These are phyloP conservation scores for Calliopsis andreniformis DNA, from an alignment of 1,140 invertebrate genomes.

Conservation along the genomic window DNA sequence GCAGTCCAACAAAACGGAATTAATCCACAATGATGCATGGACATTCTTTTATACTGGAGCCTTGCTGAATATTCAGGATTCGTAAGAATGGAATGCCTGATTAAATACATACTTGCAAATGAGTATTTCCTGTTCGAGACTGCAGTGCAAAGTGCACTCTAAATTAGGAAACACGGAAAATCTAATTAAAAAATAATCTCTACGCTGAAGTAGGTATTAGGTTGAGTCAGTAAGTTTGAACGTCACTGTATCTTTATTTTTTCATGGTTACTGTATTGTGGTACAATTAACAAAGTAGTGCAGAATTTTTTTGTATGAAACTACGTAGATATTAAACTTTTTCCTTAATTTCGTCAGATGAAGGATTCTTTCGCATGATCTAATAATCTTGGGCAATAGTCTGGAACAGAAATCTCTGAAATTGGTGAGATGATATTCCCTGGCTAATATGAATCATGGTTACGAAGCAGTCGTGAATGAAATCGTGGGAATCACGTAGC, in stretches of 20 bases:
- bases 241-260: too few species aligned
- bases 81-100: neutral
- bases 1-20: neutral
- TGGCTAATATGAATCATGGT: neutral
- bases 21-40: neutral
- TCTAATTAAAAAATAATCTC: neutral
- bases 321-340: too few species aligned
- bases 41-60: neutral
- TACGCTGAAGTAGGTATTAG: neutral
- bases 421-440: too few species aligned
- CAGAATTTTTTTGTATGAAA: too few species aligned
- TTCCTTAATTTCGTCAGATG: neutral
- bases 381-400: neutral
- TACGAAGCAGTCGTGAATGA: constrained; percentile 5
- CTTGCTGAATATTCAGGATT: neutral
- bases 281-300: too few species aligned
- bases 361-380: neutral
- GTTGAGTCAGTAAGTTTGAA: neutral
- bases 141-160: neutral
- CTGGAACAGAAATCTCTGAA: neutral
- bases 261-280: too few species aligned
- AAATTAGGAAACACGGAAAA: constrained; percentile 1
- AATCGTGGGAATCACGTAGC: neutral
- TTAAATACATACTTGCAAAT: too few species aligned
- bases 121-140: neutral